phyloP scores from a whole-genome alignment of 2,113 vertebrate genomes.

The Axis porcinus region DNA sequence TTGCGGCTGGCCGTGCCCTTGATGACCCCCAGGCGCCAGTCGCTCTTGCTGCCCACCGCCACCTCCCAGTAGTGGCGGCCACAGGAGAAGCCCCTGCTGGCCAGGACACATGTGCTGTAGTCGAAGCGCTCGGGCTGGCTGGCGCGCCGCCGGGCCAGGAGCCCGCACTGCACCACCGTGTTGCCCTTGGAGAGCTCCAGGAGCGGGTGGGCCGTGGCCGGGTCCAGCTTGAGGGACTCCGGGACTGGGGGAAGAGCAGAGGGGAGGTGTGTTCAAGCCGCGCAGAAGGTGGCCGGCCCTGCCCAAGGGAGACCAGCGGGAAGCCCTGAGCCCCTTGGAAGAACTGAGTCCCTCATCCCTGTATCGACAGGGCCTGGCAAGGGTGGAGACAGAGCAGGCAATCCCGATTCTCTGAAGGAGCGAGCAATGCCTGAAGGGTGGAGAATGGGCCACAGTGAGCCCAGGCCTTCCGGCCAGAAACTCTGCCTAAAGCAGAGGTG shows the following conservation, averaged over 20 bases:
- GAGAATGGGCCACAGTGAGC: neutral
- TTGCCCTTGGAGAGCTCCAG: constrained; percentile 84
- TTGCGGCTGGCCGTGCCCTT: constrained; percentile 85
- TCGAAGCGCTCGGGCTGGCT: constrained; percentile 86
- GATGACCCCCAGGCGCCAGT: constrained; percentile 87
- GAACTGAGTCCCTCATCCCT: neutral
- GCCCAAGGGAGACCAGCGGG: neutral
- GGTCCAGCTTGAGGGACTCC: constrained; percentile 84
- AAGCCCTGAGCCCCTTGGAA: neutral
- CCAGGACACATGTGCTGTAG: constrained; percentile 86
- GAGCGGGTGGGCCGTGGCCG: constrained; percentile 85
- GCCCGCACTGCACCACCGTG: constrained; percentile 81
- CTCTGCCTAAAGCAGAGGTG: neutral
- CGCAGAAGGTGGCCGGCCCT: neutral
- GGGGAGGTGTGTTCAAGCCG: neutral
- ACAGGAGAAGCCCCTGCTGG: constrained; percentile 85
- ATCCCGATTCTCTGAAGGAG: neutral
- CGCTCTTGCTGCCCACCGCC: constrained; percentile 84
- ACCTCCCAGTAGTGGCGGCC: constrained; percentile 92
- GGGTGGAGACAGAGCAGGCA: neutral
- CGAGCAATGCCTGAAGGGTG: neutral
- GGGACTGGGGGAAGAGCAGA: constrained; percentile 73
- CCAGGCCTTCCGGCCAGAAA: neutral
- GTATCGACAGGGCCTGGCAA: neutral
- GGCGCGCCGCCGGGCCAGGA: constrained; percentile 75